Conservation (phyloP, 2,888 invertebrate species). For the Zygaena filipendulae region DNA sequence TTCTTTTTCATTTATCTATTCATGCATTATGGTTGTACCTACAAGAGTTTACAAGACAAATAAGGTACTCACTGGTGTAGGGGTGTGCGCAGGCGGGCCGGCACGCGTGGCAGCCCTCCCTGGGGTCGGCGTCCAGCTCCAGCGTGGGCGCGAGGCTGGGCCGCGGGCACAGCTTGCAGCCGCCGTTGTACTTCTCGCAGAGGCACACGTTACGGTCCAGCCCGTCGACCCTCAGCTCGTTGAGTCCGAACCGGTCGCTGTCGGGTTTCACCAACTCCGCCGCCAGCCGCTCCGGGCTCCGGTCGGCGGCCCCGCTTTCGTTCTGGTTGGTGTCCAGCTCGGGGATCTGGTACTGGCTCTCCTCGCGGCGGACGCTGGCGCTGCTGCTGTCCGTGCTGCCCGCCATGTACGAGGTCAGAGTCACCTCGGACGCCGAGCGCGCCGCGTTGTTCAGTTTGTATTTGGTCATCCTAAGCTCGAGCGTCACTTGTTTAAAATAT, state of each 20-base stretch:
- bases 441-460: constrained; percentile 62
- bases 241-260: constrained; percentile 42
- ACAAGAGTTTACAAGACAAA: too few relatives aligned
- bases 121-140: constrained; percentile 30
- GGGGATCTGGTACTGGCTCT: constrained; percentile 26
- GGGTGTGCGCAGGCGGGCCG: constrained; percentile 31
- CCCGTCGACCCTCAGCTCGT: constrained; percentile 49
- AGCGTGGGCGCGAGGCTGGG: constrained; percentile 32
- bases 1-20: too few relatives aligned
- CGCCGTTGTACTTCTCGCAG: constrained; percentile 56
- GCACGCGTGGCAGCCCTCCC: constrained; percentile 36
- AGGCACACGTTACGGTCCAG: constrained; percentile 44
- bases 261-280: constrained; percentile 40
- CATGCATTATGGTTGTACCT: too few relatives aligned
- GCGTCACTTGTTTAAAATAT: constrained; percentile 10
- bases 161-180: constrained; percentile 53
- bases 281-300: constrained; percentile 36
- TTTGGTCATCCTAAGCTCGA: constrained; percentile 52
- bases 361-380: constrained; percentile 24
- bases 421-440: constrained; percentile 48
- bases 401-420: constrained; percentile 53
- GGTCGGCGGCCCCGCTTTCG: constrained; percentile 37
- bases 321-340: constrained; percentile 39
- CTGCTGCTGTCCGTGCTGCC: constrained; percentile 32
- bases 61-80: constrained; percentile 44